These are phyloP conservation scores for Tragelaphus oryx DNA, from an alignment of 2,797 vertebrate species.

Conservation along the genomic window DNA sequence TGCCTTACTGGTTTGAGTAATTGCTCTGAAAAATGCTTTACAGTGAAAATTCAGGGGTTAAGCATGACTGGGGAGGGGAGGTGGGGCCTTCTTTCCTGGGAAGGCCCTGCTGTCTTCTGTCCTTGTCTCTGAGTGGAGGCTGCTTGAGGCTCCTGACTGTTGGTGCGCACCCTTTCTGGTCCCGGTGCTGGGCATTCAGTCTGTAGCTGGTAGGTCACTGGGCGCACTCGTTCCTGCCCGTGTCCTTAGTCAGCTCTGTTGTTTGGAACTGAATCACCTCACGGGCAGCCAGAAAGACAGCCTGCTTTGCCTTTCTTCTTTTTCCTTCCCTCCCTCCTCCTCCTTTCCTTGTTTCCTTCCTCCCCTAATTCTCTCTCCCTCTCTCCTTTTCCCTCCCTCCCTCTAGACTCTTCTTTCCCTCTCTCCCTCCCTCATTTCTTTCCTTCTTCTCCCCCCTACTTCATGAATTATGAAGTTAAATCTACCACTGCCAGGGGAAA, in stretches of 20 bases:
- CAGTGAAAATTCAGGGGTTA: not conserved
- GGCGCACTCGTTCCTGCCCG: not conserved
- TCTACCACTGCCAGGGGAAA: not conserved
- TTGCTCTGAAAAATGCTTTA: not conserved
- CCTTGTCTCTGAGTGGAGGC: not conserved
- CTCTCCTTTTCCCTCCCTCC: not conserved
- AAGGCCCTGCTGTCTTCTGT: not conserved
- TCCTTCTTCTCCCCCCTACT: not conserved
- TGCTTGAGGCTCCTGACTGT: not conserved
- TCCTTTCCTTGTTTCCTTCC: not conserved
- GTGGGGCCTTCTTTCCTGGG: not conserved
- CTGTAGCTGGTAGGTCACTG: not conserved
- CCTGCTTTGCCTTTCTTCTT: not conserved
- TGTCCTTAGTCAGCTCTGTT: not conserved
- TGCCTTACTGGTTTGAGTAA: not conserved
- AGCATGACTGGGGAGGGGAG: not conserved
- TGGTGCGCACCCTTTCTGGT: not conserved
- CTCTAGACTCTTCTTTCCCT: not conserved
- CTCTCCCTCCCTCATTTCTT: not conserved
- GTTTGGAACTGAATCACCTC: not conserved
- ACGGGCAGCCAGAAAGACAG: not conserved
- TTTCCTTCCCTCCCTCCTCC: not conserved
- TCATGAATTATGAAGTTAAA: not conserved
- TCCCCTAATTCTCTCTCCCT: not conserved
- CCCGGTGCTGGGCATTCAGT: not conserved